Conservation (phyloP, 2,797 vertebrate species). For the Nothura maculosa region DNA sequence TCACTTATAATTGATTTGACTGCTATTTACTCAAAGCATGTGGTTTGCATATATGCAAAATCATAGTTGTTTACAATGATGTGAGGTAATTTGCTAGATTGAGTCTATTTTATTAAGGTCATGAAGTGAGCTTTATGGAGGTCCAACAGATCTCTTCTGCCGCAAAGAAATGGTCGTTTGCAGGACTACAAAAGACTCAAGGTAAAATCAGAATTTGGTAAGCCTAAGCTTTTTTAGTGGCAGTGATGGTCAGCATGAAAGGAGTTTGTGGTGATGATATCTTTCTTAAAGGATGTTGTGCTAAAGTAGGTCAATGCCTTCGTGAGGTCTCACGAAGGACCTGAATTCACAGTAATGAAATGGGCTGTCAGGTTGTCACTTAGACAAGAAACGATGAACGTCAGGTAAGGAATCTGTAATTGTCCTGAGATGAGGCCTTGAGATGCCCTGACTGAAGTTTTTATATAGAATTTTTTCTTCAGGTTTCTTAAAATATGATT, state of each 20-base stretch:
- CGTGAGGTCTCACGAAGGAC: not conserved
- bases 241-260: not conserved
- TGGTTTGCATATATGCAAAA: not conserved
- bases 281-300: not conserved
- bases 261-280: not conserved
- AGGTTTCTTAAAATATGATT: not conserved
- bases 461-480: not conserved
- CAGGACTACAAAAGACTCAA: not conserved
- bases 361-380: not conserved
- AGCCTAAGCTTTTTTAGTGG: not conserved
- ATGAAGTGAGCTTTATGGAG: not conserved
- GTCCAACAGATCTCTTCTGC: not conserved
- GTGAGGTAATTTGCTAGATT: not conserved
- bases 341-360: not conserved
- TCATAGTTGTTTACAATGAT: not conserved
- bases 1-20: not conserved
- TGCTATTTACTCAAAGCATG: not conserved
- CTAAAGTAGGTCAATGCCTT: not conserved
- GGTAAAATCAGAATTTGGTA: not conserved
- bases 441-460: not conserved
- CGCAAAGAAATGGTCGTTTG: too few relatives aligned
- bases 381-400: not conserved
- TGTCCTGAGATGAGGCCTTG: not conserved
- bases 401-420: not conserved
- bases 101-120: not conserved